Conservation (phyloP, 2,797 vertebrate genomes). For the Chanos chanos region DNA sequence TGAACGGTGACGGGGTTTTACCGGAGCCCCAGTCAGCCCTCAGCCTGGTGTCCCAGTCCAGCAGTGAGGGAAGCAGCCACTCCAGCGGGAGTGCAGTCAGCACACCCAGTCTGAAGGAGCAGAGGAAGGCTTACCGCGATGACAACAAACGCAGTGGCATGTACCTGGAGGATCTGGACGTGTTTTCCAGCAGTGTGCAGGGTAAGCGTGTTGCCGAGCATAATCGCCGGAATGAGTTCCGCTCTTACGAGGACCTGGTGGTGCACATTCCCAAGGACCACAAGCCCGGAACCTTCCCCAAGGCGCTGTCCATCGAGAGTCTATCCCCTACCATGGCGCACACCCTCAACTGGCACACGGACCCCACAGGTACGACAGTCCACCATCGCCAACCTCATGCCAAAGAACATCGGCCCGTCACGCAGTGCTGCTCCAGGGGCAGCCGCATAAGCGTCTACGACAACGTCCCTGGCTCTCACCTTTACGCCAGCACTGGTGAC, state of each 20-base stretch:
- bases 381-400: constrained; percentile 65
- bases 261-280: constrained; percentile 97
- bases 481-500: constrained; percentile 95
- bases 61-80: constrained; percentile 80
- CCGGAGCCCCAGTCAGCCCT: constrained; percentile 47
- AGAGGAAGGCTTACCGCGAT: constrained; percentile 71
- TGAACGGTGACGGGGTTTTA: constrained; percentile 73
- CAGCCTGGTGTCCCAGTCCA: constrained; percentile 58
- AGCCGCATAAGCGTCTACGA: constrained; percentile 96
- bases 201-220: constrained; percentile 71
- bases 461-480: constrained; percentile 91
- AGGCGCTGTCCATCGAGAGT: constrained; percentile 96
- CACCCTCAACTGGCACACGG: constrained; percentile 80
- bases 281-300: constrained; percentile 97
- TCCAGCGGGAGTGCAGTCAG: constrained; percentile 77
- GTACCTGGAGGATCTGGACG: constrained; percentile 92
- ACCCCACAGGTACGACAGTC: constrained; percentile 72
- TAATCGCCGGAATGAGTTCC: constrained; percentile 83
- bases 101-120: constrained; percentile 80
- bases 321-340: constrained; percentile 79
- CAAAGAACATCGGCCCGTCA: constrained; percentile 70
- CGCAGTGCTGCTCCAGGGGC: constrained; percentile 81
- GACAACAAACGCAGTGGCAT: constrained; percentile 90
- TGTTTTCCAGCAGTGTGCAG: constrained; percentile 73
- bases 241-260: constrained; percentile 91